Conservation (phyloP, 2,888 invertebrate species). For the Drosophila meridiana region DNA sequence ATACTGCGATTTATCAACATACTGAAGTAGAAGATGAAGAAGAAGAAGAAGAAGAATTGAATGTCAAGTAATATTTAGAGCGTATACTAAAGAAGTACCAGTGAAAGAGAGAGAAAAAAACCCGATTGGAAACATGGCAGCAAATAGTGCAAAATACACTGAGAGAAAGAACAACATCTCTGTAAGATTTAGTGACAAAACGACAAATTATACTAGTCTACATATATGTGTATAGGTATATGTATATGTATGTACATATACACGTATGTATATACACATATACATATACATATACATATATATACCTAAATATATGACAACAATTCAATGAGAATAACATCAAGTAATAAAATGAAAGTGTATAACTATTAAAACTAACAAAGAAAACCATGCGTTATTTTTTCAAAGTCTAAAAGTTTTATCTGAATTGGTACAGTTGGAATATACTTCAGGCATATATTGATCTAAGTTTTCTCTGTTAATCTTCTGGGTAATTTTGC, state of each 20-base stretch:
- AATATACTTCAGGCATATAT: neutral
- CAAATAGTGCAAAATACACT: constrained; percentile 23
- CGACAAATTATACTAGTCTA: constrained; percentile 59
- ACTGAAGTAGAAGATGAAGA: neutral
- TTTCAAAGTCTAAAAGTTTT: neutral
- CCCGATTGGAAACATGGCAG: constrained; percentile 34
- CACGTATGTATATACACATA: neutral
- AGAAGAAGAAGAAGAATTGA: constrained; percentile 14
- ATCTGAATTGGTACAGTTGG: neutral
- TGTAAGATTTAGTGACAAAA: constrained; percentile 64
- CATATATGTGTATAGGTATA: constrained; percentile 32
- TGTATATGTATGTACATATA: neutral
- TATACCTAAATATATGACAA: constrained; percentile 61
- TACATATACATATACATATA: constrained; percentile 27
- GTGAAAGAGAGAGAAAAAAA: constrained; percentile 6
- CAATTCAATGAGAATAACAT: constrained; percentile 76
- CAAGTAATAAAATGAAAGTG: constrained; percentile 79
- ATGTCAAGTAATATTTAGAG: constrained; percentile 44
- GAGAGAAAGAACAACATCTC: constrained; percentile 48
- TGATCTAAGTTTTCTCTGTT: neutral
- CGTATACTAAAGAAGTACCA: constrained; percentile 42
- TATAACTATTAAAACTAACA: constrained; percentile 81
- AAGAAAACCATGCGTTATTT: constrained; percentile 12
- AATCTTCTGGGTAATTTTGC: neutral
- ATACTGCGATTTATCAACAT: constrained; percentile 8